Evolutionary conservation across 2,113 vertebrate genomes (phyloP), one percentile per base, ranked within the genome.

Genomic region (Labeo rohita): DNA sequence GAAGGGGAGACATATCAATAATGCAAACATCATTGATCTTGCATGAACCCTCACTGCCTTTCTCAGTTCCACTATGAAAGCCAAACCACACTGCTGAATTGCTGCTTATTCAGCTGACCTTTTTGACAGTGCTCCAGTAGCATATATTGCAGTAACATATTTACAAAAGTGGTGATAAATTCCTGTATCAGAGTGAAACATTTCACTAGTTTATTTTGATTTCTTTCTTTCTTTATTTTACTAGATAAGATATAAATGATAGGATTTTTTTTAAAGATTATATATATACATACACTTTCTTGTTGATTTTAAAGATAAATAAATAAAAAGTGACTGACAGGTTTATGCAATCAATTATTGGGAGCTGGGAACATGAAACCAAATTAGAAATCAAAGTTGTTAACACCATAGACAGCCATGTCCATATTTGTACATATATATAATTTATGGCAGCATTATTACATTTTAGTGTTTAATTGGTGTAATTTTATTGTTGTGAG

Each of bases 1-100:
- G 89, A 63, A 90, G 86, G 88, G 88, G 90, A 86, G 72, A 80
- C 81, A 15, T 92, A 94, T 95, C 93, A 94, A 94, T 94, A 94
- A 95, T 95, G 94, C 86, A 94, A 89, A 83, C 78, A 34, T 52
- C 16, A 93, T 90, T 81, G 91, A 92, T 93, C 84, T 75, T 84
- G 11, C 90, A 86, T 74, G 45, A 74, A 81, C 85, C 66, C 86
- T 81, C 89, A 88, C 88, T 80, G 87, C 90, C 86, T 88, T 85
- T 79, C 84, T 73, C 86, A 79, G 87, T 84, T 89, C 45, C 86
- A 88, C 36, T 49, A 59, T 84, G 85, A 89, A 63, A 87, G 65
- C 8, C 3, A 21, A 80, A 8, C 49, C 82, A 16, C 21, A 70
- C 23, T 77, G 36, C 59, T 52, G 47, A 54, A 66, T 65, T 76